These are phyloP conservation scores for Pristionchus japonicus DNA, from an alignment of 2,888 invertebrate genomes.

Conservation along the genomic window DNA sequence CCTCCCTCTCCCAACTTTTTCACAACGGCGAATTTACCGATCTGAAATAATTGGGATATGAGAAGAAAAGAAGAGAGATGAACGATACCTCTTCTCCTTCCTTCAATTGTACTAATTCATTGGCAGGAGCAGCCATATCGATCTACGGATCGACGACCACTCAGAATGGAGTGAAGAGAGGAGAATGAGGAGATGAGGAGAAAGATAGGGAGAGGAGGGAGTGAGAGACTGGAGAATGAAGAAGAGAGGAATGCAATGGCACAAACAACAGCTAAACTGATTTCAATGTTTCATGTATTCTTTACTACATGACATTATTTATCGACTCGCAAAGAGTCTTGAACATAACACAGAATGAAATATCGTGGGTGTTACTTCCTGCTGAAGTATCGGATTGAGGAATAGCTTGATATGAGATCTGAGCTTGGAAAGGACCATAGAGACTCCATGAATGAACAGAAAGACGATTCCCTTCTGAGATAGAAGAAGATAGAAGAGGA, in stretches of 20 bases:
- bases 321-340: neutral
- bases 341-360: neutral
- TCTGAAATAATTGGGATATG: neutral
- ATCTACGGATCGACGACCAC: constrained; percentile 4
- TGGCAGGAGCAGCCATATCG: neutral
- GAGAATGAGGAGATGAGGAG: constrained; percentile 4
- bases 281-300: neutral
- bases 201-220: neutral
- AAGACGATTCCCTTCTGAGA: neutral
- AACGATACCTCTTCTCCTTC: constrained; percentile 16
- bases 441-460: constrained; percentile 30
- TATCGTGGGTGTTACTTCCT: neutral
- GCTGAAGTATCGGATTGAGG: constrained; percentile 9
- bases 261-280: neutral
- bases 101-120: constrained; percentile 40
- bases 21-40: constrained; percentile 57
- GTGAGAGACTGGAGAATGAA: neutral
- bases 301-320: neutral
- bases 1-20: constrained; percentile 64
- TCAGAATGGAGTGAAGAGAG: neutral
- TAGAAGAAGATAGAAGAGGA: neutral
- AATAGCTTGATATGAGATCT: constrained; percentile 17
- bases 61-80: neutral
- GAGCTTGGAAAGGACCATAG: constrained; percentile 8
- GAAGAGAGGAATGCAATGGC: neutral